Percentiles rank a stretch among this genome's conserved stretches.
Evolutionary conservation across 2,113 vertebrate genomes (phyloP).

Genomic region (Cinclus mexicanus): DNA sequence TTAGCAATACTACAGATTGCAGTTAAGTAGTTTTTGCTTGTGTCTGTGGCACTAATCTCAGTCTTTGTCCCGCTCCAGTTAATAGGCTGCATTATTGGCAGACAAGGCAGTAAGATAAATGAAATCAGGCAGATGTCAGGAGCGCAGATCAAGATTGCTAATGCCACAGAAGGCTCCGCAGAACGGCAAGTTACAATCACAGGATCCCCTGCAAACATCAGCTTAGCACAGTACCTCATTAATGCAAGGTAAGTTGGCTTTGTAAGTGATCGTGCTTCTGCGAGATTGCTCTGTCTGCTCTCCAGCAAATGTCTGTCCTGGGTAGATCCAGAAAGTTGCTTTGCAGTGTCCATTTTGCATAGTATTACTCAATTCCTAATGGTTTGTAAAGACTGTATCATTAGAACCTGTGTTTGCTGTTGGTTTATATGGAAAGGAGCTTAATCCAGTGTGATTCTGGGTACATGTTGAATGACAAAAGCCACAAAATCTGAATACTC

Average conservation of each 20-base stretch:
- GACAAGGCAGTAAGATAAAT: constrained; percentile 97
- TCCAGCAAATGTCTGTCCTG: constrained; percentile 30
- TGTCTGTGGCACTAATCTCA: constrained; percentile 61
- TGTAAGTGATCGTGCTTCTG: constrained; percentile 46
- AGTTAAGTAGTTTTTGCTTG: constrained; percentile 38
- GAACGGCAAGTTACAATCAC: constrained; percentile 93
- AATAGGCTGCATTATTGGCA: constrained; percentile 96
- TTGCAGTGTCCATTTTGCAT: constrained; percentile 14
- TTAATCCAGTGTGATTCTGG: not conserved
- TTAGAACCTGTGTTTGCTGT: not conserved
- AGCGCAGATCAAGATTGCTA: constrained; percentile 95
- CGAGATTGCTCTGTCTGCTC: constrained; percentile 21
- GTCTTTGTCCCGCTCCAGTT: constrained; percentile 77
- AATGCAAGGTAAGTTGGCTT: constrained; percentile 87
- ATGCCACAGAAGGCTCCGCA: constrained; percentile 89
- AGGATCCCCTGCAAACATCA: constrained; percentile 91
- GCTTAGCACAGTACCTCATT: constrained; percentile 94
- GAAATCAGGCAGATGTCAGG: constrained; percentile 96
- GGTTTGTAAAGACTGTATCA: not conserved
- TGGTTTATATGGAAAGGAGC: not conserved
- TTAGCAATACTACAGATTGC: not conserved
- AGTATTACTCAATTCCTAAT: not conserved
- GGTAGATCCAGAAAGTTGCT: constrained; percentile 38
- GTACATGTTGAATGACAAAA: not conserved
- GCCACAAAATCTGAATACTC: not conserved